Evolutionary conservation across 2,797 vertebrate species (phyloP), one percentile per base, ranked within the genome.

Genomic region (Cyprinodon diabolis): DNA sequence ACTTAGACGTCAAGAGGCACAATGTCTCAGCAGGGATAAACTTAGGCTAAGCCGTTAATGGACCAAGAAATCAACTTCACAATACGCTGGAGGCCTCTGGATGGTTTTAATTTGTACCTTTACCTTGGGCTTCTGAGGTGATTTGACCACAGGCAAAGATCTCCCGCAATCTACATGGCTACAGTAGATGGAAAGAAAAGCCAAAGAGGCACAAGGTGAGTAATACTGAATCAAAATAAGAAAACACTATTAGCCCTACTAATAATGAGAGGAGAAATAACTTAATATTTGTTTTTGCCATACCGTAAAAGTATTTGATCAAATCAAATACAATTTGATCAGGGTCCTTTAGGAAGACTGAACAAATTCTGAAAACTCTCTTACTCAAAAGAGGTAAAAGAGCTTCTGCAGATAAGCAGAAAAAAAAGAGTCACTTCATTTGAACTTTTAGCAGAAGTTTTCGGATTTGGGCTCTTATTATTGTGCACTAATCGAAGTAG

Each of bases 21-120:
- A 30, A 21, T 23, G 49, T 73, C 73, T 68, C 45, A 21, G 69
- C 8, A 14, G 40, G 60, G 82, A 79, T 74, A 51, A 66, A 71
- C 70, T 69, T 80, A 75, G 48, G 68, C 58, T 86, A 84, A 90
- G 78, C 84, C 30, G 30, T 80, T 87, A 87, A 89, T 86, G 83
- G 82, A 75, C 72, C 58, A 65, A 66, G 54, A 70, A 74, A 70
- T 71, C n/a, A 52, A 58, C 75, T 17, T 76, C 17, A 43, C n/a
- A 82, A 78, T 56, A 35, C 71, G 71, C 71, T 43, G 48, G 67
- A 23, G 65, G 60, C 66, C 45, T 52, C 17, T 11, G 65, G 52
- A 54, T 55, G 72, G 51, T 48, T 56, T 75, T 74, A 71, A 83
- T 76, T 75, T 71, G 57, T 54, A 47, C 40, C 19, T 21, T 62